Base-by-base conservation (phyloP, 2,797 vertebrate genomes). In the Gambelia wislizenii region DNA sequence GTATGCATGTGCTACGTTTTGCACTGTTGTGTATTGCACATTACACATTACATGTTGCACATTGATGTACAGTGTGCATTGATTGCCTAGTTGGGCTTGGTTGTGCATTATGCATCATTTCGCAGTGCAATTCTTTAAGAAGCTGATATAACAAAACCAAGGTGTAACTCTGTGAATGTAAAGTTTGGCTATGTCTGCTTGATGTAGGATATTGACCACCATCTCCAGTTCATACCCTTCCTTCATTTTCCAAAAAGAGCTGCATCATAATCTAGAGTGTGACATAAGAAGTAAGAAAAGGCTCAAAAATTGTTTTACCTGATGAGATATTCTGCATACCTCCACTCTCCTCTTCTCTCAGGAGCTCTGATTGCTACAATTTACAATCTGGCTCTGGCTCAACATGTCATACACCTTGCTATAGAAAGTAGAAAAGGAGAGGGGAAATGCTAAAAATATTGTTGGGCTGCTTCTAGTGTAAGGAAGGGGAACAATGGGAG, bases 401-500 rank as follows among this genome's bases (percentile, higher is more conserved):
- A 56, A 30, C 39, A 20, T 59, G 36, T 2, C 84, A 85, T 59
- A 54, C 27, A 61, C 39, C 52, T 59, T 76, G 27, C 27, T 44
- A 33, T 61, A 59, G 70, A 44, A 44, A 85, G 27, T 14, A 75
- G 49, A 75, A 85, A 18, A 20, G 78, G 7, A 36, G 16, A 47
- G 44, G 13, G 18, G 20, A 27, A 85, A 75, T 39, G 16, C 13
- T 42, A 56, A 20, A 76, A 39, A 85, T 27, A 76, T 59, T 39
- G 33, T 42, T 44, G 52, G 36, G 36, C 8, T 59, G 69, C 33
- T 39, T 52, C 67, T 69, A 84, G 47, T 64, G 89, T 67, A 69
- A 2, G 85, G 79, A 92, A 89, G 42, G 89, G 54, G 84, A 83
- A 95, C 70, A 72, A 90, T 91, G 78, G 89, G 92, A 95, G 83